Evolutionary conservation across 1,140 invertebrate species (phyloP).

Genomic region (Papilio polytes): DNA sequence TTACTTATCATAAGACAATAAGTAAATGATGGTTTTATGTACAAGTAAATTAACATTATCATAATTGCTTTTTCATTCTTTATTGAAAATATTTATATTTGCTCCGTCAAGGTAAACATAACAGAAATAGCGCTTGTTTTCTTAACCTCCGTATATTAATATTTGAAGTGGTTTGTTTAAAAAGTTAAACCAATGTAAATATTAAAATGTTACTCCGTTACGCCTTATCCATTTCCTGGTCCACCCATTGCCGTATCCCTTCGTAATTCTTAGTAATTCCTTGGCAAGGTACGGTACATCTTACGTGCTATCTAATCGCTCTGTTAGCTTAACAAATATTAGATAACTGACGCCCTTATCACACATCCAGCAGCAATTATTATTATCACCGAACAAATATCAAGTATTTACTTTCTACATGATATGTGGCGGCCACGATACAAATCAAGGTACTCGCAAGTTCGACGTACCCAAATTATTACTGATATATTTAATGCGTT

Average conservation of each 20-base stretch:
- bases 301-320: constrained; percentile 73
- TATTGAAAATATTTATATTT: not conserved
- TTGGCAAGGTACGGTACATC: constrained; percentile 55
- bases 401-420: constrained; percentile 73
- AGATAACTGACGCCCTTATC: constrained; percentile 75
- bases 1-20: not conserved
- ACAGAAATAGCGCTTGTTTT: constrained; percentile 13
- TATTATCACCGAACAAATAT: constrained; percentile 75
- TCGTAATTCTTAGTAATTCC: constrained; percentile 49
- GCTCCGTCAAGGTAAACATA: not conserved
- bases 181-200: constrained; percentile 1
- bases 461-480: constrained; percentile 36
- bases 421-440: constrained; percentile 60
- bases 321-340: constrained; percentile 74
- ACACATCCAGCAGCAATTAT: constrained; percentile 79
- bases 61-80: no score
- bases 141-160: not conserved
- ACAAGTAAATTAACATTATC: not conserved
- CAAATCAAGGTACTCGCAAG: constrained; percentile 35
- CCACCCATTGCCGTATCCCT: constrained; percentile 37
- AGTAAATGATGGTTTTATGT: not conserved
- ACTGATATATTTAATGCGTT: not conserved
- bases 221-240: constrained; percentile 5
- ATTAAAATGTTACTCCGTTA: constrained; percentile 5
- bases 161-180: constrained; percentile 2